phyloP scores from a whole-genome alignment of 2,113 vertebrate genomes.

The Cyprinodon brontotheroides region DNA sequence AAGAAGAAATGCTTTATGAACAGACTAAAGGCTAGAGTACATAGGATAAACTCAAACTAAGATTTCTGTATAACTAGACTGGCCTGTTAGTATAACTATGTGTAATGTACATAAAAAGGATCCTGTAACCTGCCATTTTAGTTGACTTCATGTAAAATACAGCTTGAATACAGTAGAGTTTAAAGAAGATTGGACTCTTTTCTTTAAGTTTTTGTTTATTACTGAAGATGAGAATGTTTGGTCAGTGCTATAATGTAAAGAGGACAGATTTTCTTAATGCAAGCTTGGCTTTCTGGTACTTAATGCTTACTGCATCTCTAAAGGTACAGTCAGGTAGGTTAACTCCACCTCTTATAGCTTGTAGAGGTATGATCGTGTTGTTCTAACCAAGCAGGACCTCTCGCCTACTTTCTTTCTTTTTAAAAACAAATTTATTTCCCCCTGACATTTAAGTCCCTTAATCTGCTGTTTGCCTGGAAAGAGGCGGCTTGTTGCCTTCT shows the following conservation, averaged over 20 bases:
- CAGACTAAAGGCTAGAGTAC: constrained; percentile 26
- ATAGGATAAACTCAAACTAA: constrained; percentile 14
- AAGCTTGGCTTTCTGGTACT: constrained; percentile 24
- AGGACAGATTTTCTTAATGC: constrained; percentile 18
- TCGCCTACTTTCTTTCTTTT: background rate
- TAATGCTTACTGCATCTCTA: constrained; percentile 2
- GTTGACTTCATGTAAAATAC: constrained; percentile 24
- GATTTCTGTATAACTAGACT: constrained; percentile 40
- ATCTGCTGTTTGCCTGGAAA: constrained; percentile 54
- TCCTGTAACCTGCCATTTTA: constrained; percentile 21
- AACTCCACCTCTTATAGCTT: constrained; percentile 28
- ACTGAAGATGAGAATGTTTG: constrained; percentile 24
- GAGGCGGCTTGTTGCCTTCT: constrained; percentile 68
- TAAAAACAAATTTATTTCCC: background rate
- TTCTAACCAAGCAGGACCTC: background rate
- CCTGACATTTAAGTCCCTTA: constrained; percentile 40
- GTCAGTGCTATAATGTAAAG: constrained; percentile 7
- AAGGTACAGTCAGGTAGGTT: constrained; percentile 34
- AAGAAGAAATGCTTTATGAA: constrained; percentile 34
- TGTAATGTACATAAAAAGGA: constrained; percentile 51
- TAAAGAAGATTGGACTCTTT: constrained; percentile 9
- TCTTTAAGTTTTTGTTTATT: constrained; percentile 28
- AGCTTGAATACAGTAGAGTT: constrained; percentile 13
- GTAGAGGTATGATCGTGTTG: constrained; percentile 15
- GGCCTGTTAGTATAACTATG: constrained; percentile 47